phyloP scores from a whole-genome alignment of 2,113 vertebrate species.

The Nanorana parkeri region DNA sequence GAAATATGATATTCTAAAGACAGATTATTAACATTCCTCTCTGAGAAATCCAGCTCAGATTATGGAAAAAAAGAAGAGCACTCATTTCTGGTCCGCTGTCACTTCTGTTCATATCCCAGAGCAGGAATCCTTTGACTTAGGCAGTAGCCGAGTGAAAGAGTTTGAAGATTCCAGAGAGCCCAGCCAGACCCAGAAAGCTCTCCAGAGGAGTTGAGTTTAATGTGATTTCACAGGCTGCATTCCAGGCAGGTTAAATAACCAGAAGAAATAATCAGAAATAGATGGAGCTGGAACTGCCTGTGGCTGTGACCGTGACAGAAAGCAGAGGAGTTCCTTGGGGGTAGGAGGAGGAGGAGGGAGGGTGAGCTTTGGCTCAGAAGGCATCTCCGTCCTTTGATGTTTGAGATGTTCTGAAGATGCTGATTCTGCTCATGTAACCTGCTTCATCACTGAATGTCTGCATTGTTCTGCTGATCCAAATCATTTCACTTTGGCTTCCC shows the following conservation, averaged over 20 bases:
- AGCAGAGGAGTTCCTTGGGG: conserved; percentile 53
- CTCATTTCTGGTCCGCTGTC: conserved; percentile 31
- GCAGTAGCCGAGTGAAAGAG: conserved; percentile 37
- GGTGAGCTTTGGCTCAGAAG: conserved; percentile 45
- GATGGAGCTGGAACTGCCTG: conserved; percentile 53
- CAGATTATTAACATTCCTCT: conserved; percentile 37
- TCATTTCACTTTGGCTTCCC: conserved; percentile 35
- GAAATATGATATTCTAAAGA: conserved; percentile 35
- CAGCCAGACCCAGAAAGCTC: conserved; percentile 63
- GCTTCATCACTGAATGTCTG: conserved; percentile 53
- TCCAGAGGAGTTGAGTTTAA: conserved; percentile 65
- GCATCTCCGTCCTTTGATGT: conserved; percentile 53
- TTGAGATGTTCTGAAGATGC: conserved; percentile 57
- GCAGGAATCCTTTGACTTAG: conserved; percentile 31
- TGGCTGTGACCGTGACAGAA: conserved; percentile 58
- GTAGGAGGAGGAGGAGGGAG: conserved; percentile 10
- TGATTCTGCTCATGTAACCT: conserved; percentile 55
- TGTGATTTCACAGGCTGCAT: conserved; percentile 61
- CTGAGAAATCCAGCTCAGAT: not conserved
- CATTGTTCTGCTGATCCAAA: conserved; percentile 54
- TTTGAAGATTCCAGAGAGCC: conserved; percentile 48
- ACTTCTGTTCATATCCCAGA: conserved; percentile 34
- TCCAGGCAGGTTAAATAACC: conserved; percentile 69
- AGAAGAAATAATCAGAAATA: conserved; percentile 62
- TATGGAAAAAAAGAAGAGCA: conserved; percentile 6